Evolutionary conservation across 2,888 invertebrate species (phyloP).

Genomic region (Platycheirus rosarum): DNA sequence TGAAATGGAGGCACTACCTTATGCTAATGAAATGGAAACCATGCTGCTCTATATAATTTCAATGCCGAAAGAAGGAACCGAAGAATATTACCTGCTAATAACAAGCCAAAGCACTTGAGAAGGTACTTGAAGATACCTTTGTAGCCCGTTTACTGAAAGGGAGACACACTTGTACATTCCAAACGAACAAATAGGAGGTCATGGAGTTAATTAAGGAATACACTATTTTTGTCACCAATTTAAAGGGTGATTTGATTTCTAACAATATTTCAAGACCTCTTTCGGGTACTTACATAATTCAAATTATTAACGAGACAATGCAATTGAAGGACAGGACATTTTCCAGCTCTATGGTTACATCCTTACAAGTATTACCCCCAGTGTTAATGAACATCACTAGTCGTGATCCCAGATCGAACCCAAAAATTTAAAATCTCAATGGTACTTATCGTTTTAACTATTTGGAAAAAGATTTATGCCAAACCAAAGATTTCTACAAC

Average conservation of each 20-base stretch:
- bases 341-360: constrained; percentile 5
- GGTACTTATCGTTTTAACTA: neutral
- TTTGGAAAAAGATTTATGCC: no score
- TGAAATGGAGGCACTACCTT: neutral
- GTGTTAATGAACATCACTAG: no score
- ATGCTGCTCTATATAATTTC: neutral
- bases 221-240: constrained; percentile 25
- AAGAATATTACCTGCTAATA: constrained; percentile 2
- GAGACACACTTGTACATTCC: neutral
- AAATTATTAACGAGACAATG: constrained; percentile 1
- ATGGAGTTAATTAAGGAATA: constrained; percentile 11
- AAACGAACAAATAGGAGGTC: neutral
- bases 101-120: neutral
- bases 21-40: neutral
- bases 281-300: neutral
- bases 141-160: neutral
- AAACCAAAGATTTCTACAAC: no score
- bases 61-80: no score
- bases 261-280: constrained; percentile 15
- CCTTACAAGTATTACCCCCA: constrained; percentile 4
- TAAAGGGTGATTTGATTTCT: constrained; percentile 15
- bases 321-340: constrained; percentile 23
- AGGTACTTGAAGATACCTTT: neutral
- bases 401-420: neutral
- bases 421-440: constrained; percentile 10